phyloP scores from a whole-genome alignment of 2,113 vertebrate species.

The Aramus guarauna region DNA sequence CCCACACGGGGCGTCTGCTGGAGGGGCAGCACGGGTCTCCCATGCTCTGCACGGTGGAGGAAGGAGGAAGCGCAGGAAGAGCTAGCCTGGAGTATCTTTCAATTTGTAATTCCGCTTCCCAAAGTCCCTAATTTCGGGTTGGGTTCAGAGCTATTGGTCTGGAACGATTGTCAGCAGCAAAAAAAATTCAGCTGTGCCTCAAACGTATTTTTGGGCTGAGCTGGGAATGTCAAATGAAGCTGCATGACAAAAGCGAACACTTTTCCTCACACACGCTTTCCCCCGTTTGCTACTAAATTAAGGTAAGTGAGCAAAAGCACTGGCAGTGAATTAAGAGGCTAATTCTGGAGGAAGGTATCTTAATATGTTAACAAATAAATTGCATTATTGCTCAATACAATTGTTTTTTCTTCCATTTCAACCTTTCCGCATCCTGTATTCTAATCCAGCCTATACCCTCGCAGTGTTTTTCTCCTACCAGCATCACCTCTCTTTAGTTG shows the following conservation, averaged over 20 bases:
- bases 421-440: neutral
- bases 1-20: neutral
- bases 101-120: neutral
- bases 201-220: neutral
- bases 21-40: neutral
- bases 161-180: neutral
- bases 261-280: neutral
- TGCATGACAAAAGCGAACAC: neutral
- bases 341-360: neutral
- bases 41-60: fast-evolving
- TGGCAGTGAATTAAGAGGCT: neutral
- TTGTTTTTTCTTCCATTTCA: neutral
- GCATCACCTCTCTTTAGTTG: neutral
- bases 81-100: neutral
- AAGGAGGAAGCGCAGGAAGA: neutral
- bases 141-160: neutral
- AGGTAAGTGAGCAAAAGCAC: neutral
- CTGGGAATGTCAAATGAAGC: neutral
- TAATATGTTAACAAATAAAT: neutral
- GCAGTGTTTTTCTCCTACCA: neutral
- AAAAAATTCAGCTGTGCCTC: neutral
- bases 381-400: neutral
- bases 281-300: neutral
- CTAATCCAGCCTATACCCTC: neutral
- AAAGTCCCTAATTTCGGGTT: neutral